phyloP scores from a whole-genome alignment of 2,113 vertebrate genomes.

The Calidris pugnax region DNA sequence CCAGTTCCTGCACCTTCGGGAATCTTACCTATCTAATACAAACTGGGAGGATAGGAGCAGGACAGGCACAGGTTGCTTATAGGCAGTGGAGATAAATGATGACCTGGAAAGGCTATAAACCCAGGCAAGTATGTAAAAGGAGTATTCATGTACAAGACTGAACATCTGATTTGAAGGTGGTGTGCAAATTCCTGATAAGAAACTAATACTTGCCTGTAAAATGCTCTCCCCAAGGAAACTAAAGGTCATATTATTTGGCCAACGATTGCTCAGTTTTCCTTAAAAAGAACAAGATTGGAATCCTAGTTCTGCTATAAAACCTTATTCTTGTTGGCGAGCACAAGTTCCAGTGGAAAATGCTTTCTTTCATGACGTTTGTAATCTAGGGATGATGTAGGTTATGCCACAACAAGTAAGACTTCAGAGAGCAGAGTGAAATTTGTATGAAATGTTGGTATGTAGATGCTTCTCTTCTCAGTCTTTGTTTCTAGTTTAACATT shows the following conservation, averaged over 20 bases:
- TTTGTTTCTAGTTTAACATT: not conserved
- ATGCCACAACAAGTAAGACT: not conserved
- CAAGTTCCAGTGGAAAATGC: not conserved
- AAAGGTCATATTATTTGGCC: not conserved
- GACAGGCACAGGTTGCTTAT: not conserved
- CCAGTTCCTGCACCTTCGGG: not conserved
- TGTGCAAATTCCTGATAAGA: not conserved
- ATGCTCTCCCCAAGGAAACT: not conserved
- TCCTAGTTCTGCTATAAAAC: not conserved
- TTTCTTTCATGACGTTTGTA: not conserved
- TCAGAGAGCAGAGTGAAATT: not conserved
- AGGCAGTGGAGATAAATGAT: not conserved
- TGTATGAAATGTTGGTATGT: not conserved
- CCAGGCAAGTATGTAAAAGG: not conserved
- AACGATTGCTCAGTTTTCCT: not conserved
- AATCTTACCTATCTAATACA: not conserved
- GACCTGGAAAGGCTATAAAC: not conserved
- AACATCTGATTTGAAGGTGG: not conserved
- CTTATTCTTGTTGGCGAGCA: not conserved
- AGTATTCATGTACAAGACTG: not conserved
- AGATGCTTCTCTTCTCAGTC: not conserved
- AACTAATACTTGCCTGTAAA: not conserved
- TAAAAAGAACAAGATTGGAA: not conserved
- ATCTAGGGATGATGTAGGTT: not conserved
- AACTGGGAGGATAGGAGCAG: not conserved